phyloP scores from a whole-genome alignment of 2,113 vertebrate species.

The Istiophorus platypterus region DNA sequence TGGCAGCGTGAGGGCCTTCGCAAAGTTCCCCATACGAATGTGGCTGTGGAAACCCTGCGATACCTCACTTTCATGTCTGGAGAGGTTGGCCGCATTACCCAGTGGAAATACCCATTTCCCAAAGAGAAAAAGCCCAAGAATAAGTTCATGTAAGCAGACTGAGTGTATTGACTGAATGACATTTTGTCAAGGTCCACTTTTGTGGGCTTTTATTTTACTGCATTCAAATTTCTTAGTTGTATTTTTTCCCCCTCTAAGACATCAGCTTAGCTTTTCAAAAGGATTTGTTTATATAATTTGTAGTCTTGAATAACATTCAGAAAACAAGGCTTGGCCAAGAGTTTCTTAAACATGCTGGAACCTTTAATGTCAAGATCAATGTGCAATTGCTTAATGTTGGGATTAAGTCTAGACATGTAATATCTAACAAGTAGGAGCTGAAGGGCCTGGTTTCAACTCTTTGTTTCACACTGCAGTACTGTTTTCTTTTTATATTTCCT shows the following conservation, averaged over 20 bases:
- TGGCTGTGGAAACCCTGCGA: constrained; percentile 95
- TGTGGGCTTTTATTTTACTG: not conserved
- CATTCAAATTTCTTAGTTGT: not conserved
- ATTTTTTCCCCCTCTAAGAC: not conserved
- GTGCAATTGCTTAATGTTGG: constrained; percentile 23
- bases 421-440: constrained; percentile 4
- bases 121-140: constrained; percentile 95
- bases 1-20: constrained; percentile 95
- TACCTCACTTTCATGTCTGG: constrained; percentile 98
- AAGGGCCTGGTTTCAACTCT: constrained; percentile 15
- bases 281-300: not conserved
- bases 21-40: constrained; percentile 94
- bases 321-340: constrained; percentile 5
- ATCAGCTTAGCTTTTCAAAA: not conserved
- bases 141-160: constrained; percentile 90
- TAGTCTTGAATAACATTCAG: not conserved
- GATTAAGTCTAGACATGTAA: constrained; percentile 39
- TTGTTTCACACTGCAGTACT: constrained; percentile 23
- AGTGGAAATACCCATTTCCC: constrained; percentile 98
- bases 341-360: constrained; percentile 25
- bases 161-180: not conserved
- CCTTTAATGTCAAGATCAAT: not conserved
- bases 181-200: not conserved
- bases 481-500: constrained; percentile 38
- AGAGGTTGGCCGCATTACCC: constrained; percentile 96